phyloP scores from a whole-genome alignment of 92 coral and sea anemone genomes.

The Zoanthus sociatus region DNA sequence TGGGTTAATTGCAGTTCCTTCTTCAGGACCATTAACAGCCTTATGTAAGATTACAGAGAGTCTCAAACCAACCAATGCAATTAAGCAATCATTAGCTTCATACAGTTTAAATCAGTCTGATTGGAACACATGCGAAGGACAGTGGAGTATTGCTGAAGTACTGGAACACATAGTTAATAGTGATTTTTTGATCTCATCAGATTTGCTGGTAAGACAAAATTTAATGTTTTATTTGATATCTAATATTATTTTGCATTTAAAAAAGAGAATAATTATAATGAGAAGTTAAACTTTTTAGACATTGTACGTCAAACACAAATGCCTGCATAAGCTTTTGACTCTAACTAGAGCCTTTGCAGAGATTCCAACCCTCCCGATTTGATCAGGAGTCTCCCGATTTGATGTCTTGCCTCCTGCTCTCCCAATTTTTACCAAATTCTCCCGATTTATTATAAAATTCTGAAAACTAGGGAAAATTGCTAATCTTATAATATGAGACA shows the following conservation, averaged over 20 bases:
- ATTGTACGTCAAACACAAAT: too few species aligned
- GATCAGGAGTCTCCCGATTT: too few species aligned
- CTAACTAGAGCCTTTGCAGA: too few species aligned
- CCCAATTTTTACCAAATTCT: too few species aligned
- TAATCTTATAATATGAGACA: too few species aligned
- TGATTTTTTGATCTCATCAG: neutral
- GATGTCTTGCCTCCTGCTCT: too few species aligned
- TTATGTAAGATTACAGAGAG: neutral
- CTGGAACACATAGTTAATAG: conserved; percentile 21
- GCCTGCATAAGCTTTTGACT: too few species aligned
- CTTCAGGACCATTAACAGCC: neutral
- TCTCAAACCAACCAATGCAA: neutral
- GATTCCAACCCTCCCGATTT: too few species aligned
- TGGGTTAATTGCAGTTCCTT: neutral
- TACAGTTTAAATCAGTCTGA: neutral
- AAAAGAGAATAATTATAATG: too few species aligned
- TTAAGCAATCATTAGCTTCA: neutral
- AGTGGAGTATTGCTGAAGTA: conserved; percentile 31
- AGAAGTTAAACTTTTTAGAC: too few species aligned
- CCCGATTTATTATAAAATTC: too few species aligned
- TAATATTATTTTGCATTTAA: neutral
- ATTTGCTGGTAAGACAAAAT: conserved; percentile 28
- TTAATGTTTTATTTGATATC: neutral
- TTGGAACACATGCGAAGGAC: neutral
- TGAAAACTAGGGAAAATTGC: too few species aligned